Evolutionary conservation across 2,888 invertebrate genomes (phyloP).

Genomic region (Syritta pipiens): DNA sequence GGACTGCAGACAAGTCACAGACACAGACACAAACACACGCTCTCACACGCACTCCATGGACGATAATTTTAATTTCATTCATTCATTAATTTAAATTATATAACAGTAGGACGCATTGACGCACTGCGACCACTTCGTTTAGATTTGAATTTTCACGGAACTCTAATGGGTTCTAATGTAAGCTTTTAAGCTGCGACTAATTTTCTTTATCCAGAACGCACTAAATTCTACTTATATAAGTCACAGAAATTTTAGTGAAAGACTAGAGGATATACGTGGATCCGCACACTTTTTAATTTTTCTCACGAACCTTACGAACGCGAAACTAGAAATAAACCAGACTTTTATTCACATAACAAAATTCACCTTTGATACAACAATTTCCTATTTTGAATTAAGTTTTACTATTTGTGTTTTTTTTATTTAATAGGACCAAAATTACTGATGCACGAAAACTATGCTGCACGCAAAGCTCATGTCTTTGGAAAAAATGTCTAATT

Average conservation of each 20-base stretch:
- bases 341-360: conserved; percentile 27
- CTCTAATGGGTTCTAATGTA: not conserved
- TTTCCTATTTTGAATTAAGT: not conserved
- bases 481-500: conserved; percentile 56
- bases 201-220: too few relatives aligned
- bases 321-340: too few relatives aligned
- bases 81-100: conserved; percentile 30
- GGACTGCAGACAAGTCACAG: too few relatives aligned
- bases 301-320: too few relatives aligned
- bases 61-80: conserved; percentile 23
- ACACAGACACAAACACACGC: conserved; percentile 18
- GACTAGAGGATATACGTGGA: too few relatives aligned
- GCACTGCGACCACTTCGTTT: not conserved
- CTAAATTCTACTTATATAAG: too few relatives aligned
- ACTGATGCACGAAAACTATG: conserved; percentile 14
- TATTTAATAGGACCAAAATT: not conserved
- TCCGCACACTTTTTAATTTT: too few relatives aligned
- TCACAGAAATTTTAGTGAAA: too few relatives aligned
- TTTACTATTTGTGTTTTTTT: not conserved
- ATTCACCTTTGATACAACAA: conserved; percentile 39
- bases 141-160: not conserved
- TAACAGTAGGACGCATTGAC: conserved; percentile 6
- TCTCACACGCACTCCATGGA: conserved; percentile 6
- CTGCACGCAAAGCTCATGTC: conserved; percentile 37
- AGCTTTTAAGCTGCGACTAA: not conserved